phyloP scores from a whole-genome alignment of 2,113 vertebrate species.

The Oncorhynchus clarkii region DNA sequence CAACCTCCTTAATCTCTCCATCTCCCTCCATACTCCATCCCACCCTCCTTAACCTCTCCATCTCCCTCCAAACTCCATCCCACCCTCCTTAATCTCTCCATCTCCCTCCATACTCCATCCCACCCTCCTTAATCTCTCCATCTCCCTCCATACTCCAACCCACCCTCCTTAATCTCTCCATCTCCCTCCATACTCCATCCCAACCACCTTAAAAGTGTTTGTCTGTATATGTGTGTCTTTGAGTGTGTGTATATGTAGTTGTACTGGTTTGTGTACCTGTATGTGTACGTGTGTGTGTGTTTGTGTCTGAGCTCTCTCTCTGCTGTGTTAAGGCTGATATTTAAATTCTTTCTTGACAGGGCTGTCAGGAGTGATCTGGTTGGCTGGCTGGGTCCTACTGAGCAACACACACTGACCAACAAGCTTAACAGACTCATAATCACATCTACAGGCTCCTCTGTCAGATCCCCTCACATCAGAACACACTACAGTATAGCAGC shows the following conservation, averaged over 20 bases:
- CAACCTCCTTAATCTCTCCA: no score
- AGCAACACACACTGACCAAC: slow-evolving; percentile 35
- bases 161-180: no score
- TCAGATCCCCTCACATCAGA: slow-evolving; percentile 39
- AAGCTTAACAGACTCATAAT: slow-evolving; percentile 31
- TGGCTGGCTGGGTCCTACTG: slow-evolving; percentile 8
- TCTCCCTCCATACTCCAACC: no score
- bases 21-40: no score
- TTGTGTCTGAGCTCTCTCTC: background rate
- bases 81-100: background rate
- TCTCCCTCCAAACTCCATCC: background rate
- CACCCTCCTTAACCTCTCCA: no score
- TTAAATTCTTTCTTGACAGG: slow-evolving; percentile 32
- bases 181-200: background rate
- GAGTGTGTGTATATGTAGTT: background rate
- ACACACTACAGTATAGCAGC: background rate
- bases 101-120: slow-evolving; percentile 12
- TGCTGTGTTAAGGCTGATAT: slow-evolving; percentile 12
- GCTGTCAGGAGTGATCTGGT: slow-evolving; percentile 19
- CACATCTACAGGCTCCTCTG: slow-evolving; percentile 22
- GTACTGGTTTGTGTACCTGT: background rate
- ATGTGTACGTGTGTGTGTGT: background rate
- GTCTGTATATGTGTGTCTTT: background rate
- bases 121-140: no score
- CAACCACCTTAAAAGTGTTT: background rate